Evolutionary conservation across 2,888 invertebrate species (phyloP).

Genomic region (Acronicta leporina): DNA sequence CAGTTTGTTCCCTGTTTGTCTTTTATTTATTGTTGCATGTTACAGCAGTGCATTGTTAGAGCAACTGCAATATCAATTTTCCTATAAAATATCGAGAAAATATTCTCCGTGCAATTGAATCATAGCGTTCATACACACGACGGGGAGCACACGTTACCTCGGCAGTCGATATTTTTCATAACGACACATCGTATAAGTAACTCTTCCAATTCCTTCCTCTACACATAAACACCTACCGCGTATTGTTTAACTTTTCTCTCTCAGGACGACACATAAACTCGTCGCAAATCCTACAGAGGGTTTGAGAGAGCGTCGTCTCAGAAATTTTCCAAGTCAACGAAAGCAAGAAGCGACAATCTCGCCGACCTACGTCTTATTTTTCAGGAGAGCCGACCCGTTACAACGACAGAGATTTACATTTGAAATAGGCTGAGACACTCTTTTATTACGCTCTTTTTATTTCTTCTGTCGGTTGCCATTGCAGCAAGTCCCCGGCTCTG

Average conservation of each 20-base stretch:
- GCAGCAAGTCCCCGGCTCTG: slow-evolving; percentile 47
- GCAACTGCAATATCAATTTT: slow-evolving; percentile 55
- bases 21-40: too few relatives aligned
- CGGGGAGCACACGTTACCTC: slow-evolving; percentile 29
- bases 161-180: slow-evolving; percentile 40
- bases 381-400: slow-evolving; percentile 79
- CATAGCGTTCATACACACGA: slow-evolving; percentile 39
- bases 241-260: slow-evolving; percentile 78
- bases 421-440: slow-evolving; percentile 79
- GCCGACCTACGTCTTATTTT: slow-evolving; percentile 82
- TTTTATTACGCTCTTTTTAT: slow-evolving; percentile 77
- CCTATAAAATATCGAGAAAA: slow-evolving; percentile 43
- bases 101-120: slow-evolving; percentile 56
- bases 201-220: slow-evolving; percentile 61
- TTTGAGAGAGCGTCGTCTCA: slow-evolving; percentile 72
- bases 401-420: slow-evolving; percentile 85
- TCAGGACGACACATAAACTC: slow-evolving; percentile 75
- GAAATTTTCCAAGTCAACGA: slow-evolving; percentile 81
- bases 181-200: slow-evolving; percentile 49
- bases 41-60: slow-evolving; percentile 15
- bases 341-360: slow-evolving; percentile 80
- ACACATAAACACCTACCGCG: slow-evolving; percentile 65
- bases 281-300: slow-evolving; percentile 76
- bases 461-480: slow-evolving; percentile 67
- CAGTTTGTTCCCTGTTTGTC: too few relatives aligned